A percentile compares a stretch with the other conserved stretches of the same genome.
phyloP scores from a whole-genome alignment of 2,888 invertebrate species.

The Acleris cristana region DNA sequence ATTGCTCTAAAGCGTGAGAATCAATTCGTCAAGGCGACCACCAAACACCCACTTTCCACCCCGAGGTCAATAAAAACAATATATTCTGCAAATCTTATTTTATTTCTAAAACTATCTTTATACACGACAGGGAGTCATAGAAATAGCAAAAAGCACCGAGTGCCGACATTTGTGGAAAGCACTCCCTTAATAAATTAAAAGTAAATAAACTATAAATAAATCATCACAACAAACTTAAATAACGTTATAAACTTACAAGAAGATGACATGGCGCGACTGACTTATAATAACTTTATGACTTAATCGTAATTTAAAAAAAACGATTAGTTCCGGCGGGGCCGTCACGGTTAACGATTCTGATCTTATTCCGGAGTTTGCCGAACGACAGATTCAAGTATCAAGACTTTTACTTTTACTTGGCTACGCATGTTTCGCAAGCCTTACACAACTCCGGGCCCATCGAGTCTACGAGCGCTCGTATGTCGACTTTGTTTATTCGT shows the following conservation, averaged over 20 bases:
- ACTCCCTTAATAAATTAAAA: slow-evolving; percentile 30
- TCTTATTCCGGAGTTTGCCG: slow-evolving; percentile 29
- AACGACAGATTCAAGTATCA: slow-evolving; percentile 29
- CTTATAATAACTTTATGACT: slow-evolving; percentile 67
- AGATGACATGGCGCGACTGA: slow-evolving; percentile 80
- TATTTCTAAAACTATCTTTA: slow-evolving; percentile 47
- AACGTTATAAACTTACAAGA: slow-evolving; percentile 58
- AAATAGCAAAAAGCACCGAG: slow-evolving; percentile 41
- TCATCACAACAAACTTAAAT: slow-evolving; percentile 53
- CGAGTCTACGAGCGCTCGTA: slow-evolving; percentile 72
- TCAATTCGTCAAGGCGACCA: slow-evolving; percentile 65
- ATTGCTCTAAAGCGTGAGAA: slow-evolving; percentile 54
- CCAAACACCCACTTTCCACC: slow-evolving; percentile 67
- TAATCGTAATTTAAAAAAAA: slow-evolving; percentile 57
- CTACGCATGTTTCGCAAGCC: slow-evolving; percentile 39
- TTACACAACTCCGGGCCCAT: slow-evolving; percentile 41
- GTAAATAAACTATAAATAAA: slow-evolving; percentile 42
- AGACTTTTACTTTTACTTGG: slow-evolving; percentile 39
- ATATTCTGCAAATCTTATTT: slow-evolving; percentile 64
- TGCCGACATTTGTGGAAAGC: slow-evolving; percentile 29
- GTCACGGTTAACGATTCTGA: slow-evolving; percentile 31
- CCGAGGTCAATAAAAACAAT: slow-evolving; percentile 62
- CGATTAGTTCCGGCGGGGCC: slow-evolving; percentile 53
- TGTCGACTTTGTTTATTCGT: slow-evolving; percentile 77
- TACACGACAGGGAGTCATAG: slow-evolving; percentile 15